Conservation (phyloP, 2,888 invertebrate genomes). For the Protophormia terraenovae region DNA sequence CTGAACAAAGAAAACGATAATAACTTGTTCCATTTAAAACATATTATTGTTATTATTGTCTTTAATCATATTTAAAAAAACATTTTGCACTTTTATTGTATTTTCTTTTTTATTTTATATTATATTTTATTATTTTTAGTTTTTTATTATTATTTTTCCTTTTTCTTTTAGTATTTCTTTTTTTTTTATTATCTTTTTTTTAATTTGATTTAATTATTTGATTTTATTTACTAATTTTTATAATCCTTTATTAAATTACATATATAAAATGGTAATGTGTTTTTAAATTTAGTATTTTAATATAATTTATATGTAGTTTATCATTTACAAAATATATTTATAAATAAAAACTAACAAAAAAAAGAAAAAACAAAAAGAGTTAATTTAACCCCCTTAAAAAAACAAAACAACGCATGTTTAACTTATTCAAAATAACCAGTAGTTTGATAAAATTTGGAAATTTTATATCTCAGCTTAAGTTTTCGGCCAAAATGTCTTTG, state of each 20-base stretch:
- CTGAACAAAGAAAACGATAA: background rate
- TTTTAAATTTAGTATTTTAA: constrained; percentile 42
- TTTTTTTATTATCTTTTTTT: background rate
- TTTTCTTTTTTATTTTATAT: constrained; percentile 1
- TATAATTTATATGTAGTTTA: constrained; percentile 47
- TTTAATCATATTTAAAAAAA: constrained; percentile 23
- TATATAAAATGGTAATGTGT: constrained; percentile 48
- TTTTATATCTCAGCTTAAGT: too few relatives aligned
- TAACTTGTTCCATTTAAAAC: constrained; percentile 19
- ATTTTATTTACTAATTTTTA: background rate
- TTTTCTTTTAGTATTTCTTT: background rate
- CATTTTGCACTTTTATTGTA: constrained; percentile 32
- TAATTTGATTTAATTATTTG: background rate
- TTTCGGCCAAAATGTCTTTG: too few relatives aligned
- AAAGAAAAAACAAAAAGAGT: constrained; percentile 16
- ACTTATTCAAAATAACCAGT: constrained; percentile 1
- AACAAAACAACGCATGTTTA: constrained; percentile 52
- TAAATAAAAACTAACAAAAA: constrained; percentile 57
- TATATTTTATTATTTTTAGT: background rate
- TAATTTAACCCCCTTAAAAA: constrained; percentile 32
- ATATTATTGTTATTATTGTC: constrained; percentile 3
- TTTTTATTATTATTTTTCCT: constrained; percentile 5
- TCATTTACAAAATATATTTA: constrained; percentile 19
- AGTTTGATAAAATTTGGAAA: background rate
- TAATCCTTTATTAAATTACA: background rate